These are phyloP conservation scores for Ailurus styani DNA, from an alignment of 2,113 vertebrate species.

Conservation along the genomic window DNA sequence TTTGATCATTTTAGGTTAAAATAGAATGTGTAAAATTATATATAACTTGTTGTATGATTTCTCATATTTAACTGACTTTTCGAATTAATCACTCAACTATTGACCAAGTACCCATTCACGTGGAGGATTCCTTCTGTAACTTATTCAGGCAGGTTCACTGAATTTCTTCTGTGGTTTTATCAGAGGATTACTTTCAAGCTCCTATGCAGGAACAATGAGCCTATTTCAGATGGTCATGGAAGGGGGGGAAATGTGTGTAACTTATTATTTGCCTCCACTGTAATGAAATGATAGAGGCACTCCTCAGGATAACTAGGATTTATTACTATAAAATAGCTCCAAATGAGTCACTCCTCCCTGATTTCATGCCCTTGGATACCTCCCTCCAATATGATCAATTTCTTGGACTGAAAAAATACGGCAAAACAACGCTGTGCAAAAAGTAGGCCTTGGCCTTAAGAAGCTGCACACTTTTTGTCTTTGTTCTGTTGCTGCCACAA, in stretches of 20 bases:
- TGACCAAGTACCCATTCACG: background rate
- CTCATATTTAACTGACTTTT: background rate
- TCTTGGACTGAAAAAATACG: background rate
- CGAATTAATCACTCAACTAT: background rate
- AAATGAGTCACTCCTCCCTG: background rate
- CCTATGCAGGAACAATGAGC: background rate
- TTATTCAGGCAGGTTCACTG: background rate
- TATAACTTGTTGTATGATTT: background rate
- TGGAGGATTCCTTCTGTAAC: background rate
- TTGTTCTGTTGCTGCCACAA: background rate
- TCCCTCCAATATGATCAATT: background rate
- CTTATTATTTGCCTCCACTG: background rate
- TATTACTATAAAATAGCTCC: background rate
- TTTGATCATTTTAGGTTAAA: background rate
- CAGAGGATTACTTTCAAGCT: background rate
- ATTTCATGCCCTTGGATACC: background rate
- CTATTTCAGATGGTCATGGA: background rate
- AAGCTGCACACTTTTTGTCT: background rate
- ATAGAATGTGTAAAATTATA: background rate
- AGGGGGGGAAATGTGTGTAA: background rate
- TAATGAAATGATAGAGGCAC: background rate
- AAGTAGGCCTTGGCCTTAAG: background rate
- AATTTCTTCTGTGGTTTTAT: background rate
- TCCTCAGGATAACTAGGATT: background rate
- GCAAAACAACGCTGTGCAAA: background rate